A percentile compares a stretch with the other conserved stretches of the same genome.
Conservation (phyloP, 2,797 vertebrate genomes). For the Scolopax rusticola region DNA sequence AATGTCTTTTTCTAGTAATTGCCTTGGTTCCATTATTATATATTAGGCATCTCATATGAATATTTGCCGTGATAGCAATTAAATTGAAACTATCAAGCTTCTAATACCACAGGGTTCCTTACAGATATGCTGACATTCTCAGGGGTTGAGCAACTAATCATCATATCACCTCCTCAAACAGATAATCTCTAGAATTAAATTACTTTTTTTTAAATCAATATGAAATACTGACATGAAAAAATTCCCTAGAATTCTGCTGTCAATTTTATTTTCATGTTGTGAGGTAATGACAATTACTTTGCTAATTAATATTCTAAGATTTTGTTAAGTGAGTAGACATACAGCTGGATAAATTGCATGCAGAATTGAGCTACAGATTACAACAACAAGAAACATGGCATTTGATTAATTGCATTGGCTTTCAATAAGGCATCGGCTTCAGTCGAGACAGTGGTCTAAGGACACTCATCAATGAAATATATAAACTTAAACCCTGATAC, state of each 20-base stretch:
- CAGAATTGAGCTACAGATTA: background rate
- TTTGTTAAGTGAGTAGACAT: background rate
- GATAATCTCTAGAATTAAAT: background rate
- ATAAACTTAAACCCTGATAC: background rate
- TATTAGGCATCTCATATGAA: background rate
- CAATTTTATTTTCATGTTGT: background rate
- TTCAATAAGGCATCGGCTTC: background rate
- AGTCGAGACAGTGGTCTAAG: background rate
- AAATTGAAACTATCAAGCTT: background rate
- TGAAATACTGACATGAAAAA: background rate
- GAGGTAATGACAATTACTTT: background rate
- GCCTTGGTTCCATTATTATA: background rate
- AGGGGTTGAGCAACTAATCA: background rate
- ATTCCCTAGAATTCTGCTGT: background rate
- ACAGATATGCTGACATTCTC: background rate
- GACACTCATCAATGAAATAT: background rate
- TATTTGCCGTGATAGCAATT: slow-evolving; percentile 3
- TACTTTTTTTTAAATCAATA: background rate
- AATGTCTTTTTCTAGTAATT: slow-evolving; percentile 6
- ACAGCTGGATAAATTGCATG: background rate
- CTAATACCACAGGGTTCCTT: background rate
- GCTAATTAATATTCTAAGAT: background rate
- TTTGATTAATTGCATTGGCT: background rate
- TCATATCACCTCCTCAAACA: background rate
- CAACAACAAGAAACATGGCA: background rate